These are phyloP conservation scores for Halcyon badia DNA, from an alignment of 2,797 vertebrate species.

Conservation along the genomic window DNA sequence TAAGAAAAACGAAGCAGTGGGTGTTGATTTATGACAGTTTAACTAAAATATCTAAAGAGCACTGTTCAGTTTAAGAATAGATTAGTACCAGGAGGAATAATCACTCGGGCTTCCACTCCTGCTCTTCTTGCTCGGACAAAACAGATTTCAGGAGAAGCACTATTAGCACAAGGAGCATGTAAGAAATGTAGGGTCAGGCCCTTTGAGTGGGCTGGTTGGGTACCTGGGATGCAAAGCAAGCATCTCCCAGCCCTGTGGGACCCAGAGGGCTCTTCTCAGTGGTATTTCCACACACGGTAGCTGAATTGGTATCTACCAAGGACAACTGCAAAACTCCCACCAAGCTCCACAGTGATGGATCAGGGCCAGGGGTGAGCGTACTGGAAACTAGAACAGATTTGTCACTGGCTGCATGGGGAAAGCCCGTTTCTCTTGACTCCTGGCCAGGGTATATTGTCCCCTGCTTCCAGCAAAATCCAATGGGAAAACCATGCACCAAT, in stretches of 20 bases:
- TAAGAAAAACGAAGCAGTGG: conserved; percentile 68
- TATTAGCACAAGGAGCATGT: background rate
- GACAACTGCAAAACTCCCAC: background rate
- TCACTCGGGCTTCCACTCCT: background rate
- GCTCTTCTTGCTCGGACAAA: background rate
- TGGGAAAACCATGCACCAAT: background rate
- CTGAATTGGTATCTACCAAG: background rate
- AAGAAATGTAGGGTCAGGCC: background rate
- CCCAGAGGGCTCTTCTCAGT: background rate
- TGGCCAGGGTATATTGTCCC: background rate
- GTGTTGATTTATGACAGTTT: conserved; percentile 66
- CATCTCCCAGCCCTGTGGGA: background rate
- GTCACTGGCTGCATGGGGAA: background rate
- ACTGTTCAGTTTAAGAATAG: conserved; percentile 71
- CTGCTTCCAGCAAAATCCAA: background rate
- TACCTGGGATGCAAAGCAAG: background rate
- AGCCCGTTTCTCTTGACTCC: background rate
- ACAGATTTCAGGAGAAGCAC: background rate
- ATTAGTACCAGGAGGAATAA: conserved; percentile 21
- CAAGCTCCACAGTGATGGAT: background rate
- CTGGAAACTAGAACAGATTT: background rate
- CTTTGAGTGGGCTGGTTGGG: background rate
- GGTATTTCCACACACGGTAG: background rate
- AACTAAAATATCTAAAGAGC: conserved; percentile 74
- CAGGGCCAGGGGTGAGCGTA: rapidly evolving